phyloP scores from a whole-genome alignment of 2,888 invertebrate genomes.

The Hyposoter dolosus region DNA sequence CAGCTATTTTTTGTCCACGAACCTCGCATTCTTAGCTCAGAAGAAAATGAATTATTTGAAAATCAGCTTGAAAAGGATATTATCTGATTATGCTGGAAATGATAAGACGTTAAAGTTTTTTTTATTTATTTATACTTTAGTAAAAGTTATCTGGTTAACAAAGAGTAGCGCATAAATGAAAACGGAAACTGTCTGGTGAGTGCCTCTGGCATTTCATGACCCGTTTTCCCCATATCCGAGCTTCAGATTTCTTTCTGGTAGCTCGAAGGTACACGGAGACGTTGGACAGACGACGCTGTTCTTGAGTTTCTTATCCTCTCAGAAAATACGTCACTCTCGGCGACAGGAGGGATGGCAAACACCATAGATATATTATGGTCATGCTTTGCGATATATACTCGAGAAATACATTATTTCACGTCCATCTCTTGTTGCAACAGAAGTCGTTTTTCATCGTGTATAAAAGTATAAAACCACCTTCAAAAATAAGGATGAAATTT shows the following conservation, averaged over 20 bases:
- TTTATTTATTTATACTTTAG: not conserved
- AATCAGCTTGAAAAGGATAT: conserved; percentile 9
- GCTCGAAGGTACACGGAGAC: conserved; percentile 52
- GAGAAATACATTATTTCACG: conserved; percentile 58
- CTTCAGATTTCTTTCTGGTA: conserved; percentile 44
- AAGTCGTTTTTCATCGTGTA: conserved; percentile 55
- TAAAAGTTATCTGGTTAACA: conserved; percentile 42
- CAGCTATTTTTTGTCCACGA: not conserved
- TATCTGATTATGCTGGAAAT: conserved; percentile 26
- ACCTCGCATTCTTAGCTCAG: not conserved
- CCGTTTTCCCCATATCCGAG: conserved; percentile 47
- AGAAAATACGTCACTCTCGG: conserved; percentile 59
- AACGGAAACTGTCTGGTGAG: conserved; percentile 22
- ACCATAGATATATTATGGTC: conserved; percentile 37
- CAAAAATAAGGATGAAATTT: conserved; percentile 38
- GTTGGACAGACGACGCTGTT: conserved; percentile 36
- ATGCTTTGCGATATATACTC: conserved; percentile 32
- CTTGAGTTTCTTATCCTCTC: conserved; percentile 48
- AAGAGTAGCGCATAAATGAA: conserved; percentile 39
- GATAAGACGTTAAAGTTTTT: not conserved
- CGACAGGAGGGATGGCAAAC: conserved; percentile 18
- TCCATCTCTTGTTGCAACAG: conserved; percentile 46
- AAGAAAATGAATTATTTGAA: conserved; percentile 10
- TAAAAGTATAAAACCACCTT: conserved; percentile 34
- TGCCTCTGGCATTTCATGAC: conserved; percentile 37